These are phyloP conservation scores for Diarsia rubi DNA, from an alignment of 2,888 invertebrate species.

Conservation along the genomic window DNA sequence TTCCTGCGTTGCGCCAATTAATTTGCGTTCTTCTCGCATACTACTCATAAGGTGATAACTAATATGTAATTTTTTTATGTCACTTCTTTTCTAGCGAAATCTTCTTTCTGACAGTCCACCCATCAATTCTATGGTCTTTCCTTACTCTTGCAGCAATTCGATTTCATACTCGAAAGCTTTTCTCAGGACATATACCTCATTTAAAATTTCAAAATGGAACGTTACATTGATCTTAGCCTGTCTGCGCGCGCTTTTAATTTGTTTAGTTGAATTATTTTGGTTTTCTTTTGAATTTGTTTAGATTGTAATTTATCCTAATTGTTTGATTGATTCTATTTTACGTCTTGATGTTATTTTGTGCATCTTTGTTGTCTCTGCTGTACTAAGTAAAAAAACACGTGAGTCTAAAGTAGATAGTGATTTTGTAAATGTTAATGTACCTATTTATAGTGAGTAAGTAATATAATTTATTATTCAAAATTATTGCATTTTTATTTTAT, in stretches of 20 bases:
- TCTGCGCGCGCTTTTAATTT: constrained; percentile 48
- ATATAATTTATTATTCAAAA: constrained; percentile 53
- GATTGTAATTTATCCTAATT: constrained; percentile 39
- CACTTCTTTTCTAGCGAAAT: not conserved
- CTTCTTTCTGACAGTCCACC: not conserved
- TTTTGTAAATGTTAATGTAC: constrained; percentile 67
- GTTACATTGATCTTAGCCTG: constrained; percentile 20
- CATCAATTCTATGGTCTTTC: not conserved
- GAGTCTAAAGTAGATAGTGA: constrained; percentile 83
- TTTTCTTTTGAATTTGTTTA: constrained; percentile 45
- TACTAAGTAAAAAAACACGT: constrained; percentile 60
- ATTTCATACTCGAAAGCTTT: not conserved
- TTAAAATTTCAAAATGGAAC: constrained; percentile 2
- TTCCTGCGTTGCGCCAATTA: not conserved
- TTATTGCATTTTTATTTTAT: not conserved
- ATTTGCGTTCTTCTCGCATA: not conserved
- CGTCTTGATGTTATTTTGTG: constrained; percentile 45
- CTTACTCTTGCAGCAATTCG: not conserved
- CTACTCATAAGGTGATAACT: not conserved
- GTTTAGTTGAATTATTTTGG: constrained; percentile 55
- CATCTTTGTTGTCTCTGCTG: constrained; percentile 62
- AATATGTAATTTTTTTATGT: not conserved
- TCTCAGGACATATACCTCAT: not conserved
- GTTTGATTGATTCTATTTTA: constrained; percentile 41
- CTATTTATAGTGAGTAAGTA: constrained; percentile 55